phyloP scores from a whole-genome alignment of 2,797 vertebrate species.

The Selene dorsalis region DNA sequence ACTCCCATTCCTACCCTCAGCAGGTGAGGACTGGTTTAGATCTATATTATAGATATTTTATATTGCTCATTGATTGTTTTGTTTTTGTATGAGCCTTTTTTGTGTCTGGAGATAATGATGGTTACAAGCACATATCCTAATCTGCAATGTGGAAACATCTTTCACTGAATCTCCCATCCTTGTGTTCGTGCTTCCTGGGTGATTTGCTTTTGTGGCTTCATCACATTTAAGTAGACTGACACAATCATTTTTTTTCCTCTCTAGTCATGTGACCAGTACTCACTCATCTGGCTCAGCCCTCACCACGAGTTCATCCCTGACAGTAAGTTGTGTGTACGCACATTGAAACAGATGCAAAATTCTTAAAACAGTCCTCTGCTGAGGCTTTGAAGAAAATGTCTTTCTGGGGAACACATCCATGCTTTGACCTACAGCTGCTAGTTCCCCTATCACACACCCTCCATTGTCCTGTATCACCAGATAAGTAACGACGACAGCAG shows the following conservation, averaged over 20 bases:
- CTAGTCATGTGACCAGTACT: slow-evolving; percentile 87
- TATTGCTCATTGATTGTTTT: not conserved
- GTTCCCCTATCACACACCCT: not conserved
- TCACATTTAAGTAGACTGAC: slow-evolving; percentile 29
- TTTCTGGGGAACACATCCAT: not conserved
- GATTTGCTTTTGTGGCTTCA: not conserved
- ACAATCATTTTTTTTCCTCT: slow-evolving; percentile 61
- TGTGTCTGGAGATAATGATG: slow-evolving; percentile 60
- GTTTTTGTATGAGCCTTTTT: not conserved
- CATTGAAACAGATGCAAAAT: not conserved
- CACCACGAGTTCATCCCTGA: slow-evolving; percentile 84
- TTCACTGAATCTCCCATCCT: slow-evolving; percentile 56
- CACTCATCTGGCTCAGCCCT: slow-evolving; percentile 86
- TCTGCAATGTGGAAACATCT: slow-evolving; percentile 58
- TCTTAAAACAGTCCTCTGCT: not conserved
- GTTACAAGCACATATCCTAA: slow-evolving; percentile 64
- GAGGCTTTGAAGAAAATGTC: not conserved
- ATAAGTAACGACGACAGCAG: slow-evolving; percentile 83
- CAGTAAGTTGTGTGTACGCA: slow-evolving; percentile 82
- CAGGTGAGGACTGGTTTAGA: slow-evolving; percentile 83
- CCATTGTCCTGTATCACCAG: slow-evolving; percentile 70
- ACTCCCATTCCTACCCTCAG: slow-evolving; percentile 88
- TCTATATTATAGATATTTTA: not conserved
- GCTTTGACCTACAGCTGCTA: not conserved
- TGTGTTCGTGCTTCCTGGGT: not conserved